Conservation (phyloP, 2,797 vertebrate genomes). For the Alexandromys oeconomus region DNA sequence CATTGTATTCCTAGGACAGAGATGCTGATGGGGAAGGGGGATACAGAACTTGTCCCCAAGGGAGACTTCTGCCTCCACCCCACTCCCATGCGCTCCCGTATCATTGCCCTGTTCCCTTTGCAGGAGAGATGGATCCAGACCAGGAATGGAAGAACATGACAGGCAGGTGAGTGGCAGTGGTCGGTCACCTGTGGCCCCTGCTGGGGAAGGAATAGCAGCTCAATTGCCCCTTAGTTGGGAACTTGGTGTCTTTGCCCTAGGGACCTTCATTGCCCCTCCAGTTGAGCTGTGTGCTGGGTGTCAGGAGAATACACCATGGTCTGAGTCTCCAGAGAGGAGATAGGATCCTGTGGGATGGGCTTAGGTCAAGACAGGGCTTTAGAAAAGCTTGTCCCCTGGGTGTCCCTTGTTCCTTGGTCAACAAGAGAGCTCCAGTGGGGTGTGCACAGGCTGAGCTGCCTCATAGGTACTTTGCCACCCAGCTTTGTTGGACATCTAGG, state of each 20-base stretch:
- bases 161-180: slow-evolving; percentile 90
- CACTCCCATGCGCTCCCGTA: not conserved
- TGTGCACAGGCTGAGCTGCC: not conserved
- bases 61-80: not conserved
- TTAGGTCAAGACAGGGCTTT: not conserved
- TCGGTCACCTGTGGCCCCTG: not conserved
- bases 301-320: not conserved
- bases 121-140: slow-evolving; percentile 91
- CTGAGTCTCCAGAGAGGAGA: not conserved
- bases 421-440: no score
- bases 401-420: not conserved
- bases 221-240: not conserved
- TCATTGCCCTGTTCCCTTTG: not conserved
- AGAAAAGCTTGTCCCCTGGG: not conserved
- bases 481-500: not conserved
- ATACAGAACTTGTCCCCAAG: not conserved
- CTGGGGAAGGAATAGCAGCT: no score
- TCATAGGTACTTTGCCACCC: not conserved
- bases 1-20: not conserved
- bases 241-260: not conserved
- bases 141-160: slow-evolving; percentile 90
- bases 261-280: not conserved
- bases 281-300: not conserved
- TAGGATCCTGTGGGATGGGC: no score
- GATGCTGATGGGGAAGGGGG: not conserved